phyloP scores from a whole-genome alignment of 2,113 vertebrate genomes.

The Polypterus bichir region DNA sequence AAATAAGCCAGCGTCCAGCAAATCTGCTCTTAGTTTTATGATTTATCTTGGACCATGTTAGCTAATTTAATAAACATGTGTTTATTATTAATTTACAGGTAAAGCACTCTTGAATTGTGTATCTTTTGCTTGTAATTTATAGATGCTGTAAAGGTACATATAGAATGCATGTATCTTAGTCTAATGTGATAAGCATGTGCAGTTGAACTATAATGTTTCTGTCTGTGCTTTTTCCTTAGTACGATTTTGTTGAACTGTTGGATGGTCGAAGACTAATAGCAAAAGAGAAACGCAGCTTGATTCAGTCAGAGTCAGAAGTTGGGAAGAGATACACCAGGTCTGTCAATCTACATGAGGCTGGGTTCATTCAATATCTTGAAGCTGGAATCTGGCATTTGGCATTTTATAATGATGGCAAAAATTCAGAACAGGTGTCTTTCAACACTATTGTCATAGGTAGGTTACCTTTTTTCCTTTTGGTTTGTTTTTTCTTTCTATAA shows the following conservation, averaged over 20 bases:
- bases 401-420: slow-evolving; percentile 92
- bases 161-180: too few relatives aligned
- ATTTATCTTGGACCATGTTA: too few relatives aligned
- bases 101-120: too few relatives aligned
- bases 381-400: slow-evolving; percentile 93
- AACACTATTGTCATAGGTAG: slow-evolving; percentile 90
- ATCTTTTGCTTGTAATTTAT: too few relatives aligned
- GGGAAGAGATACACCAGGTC: slow-evolving; percentile 57
- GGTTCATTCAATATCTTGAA: slow-evolving; percentile 94
- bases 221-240: slow-evolving; percentile 48
- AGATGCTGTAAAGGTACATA: too few relatives aligned
- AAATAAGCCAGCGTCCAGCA: too few relatives aligned
- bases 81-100: too few relatives aligned
- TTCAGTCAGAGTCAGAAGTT: slow-evolving; percentile 54
- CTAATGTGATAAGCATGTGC: too few relatives aligned
- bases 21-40: too few relatives aligned
- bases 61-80: too few relatives aligned
- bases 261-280: slow-evolving; percentile 92
- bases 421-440: slow-evolving; percentile 79
- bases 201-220: too few relatives aligned
- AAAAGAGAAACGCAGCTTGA: slow-evolving; percentile 64
- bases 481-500: slow-evolving; percentile 42
- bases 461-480: slow-evolving; percentile 15
- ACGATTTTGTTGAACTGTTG: slow-evolving; percentile 92
- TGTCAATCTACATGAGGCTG: slow-evolving; percentile 79